These are phyloP conservation scores for Trogon surrucura DNA, from an alignment of 2,113 vertebrate genomes.

Conservation along the genomic window DNA sequence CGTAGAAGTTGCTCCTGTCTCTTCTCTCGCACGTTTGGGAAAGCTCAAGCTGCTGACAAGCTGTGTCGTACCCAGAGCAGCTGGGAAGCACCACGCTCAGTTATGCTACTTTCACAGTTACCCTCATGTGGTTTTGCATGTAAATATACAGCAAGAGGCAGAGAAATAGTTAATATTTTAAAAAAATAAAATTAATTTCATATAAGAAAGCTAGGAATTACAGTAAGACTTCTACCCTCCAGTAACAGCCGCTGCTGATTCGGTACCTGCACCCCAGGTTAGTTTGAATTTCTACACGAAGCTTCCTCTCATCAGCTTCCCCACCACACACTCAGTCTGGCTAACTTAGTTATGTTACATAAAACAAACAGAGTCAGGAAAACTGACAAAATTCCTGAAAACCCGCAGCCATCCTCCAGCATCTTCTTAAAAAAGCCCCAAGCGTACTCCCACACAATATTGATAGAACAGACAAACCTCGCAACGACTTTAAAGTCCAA, in stretches of 20 bases:
- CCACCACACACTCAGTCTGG: neutral
- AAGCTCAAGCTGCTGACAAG: neutral
- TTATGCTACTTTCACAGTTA: neutral
- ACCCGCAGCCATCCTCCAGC: neutral
- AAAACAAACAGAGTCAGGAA: neutral
- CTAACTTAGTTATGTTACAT: neutral
- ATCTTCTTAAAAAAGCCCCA: neutral
- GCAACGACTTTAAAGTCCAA: neutral
- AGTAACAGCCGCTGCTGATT: neutral
- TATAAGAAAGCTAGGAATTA: neutral
- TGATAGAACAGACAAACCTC: neutral
- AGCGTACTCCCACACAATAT: neutral
- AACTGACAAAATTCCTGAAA: neutral
- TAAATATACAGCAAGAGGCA: neutral
- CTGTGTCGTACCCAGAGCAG: neutral
- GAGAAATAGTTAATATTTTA: neutral
- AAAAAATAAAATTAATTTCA: neutral
- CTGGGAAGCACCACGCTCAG: neutral
- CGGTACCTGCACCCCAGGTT: neutral
- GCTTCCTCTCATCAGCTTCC: neutral
- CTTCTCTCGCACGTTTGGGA: neutral
- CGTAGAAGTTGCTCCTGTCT: neutral
- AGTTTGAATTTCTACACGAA: neutral
- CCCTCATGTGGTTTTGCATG: neutral
- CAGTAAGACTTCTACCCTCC: neutral